Evolutionary conservation across 2,797 vertebrate species (phyloP).

Genomic region (Gephyroberyx darwinii): DNA sequence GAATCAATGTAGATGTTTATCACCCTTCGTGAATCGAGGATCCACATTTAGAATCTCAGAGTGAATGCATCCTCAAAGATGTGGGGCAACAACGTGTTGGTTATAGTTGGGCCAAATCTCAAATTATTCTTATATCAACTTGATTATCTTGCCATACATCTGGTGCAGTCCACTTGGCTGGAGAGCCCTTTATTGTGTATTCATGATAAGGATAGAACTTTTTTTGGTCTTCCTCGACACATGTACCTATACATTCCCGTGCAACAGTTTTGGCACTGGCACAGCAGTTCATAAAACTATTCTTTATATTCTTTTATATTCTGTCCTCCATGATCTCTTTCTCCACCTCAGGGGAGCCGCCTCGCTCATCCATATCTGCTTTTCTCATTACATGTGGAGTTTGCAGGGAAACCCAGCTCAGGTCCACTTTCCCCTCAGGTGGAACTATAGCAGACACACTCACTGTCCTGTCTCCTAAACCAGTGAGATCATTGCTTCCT

Average conservation of each 20-base stretch:
- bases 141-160: constrained; percentile 3
- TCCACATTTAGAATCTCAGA: constrained; percentile 30
- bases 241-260: constrained; percentile 13
- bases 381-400: constrained; percentile 66
- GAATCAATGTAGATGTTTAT: constrained; percentile 39
- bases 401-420: constrained; percentile 47
- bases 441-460: constrained; percentile 48
- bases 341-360: constrained; percentile 46
- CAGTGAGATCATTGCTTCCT: constrained; percentile 35
- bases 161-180: background rate
- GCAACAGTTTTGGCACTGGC: constrained; percentile 9
- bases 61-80: background rate
- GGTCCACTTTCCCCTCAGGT: constrained; percentile 41
- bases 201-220: background rate
- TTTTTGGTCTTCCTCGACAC: constrained; percentile 13
- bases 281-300: constrained; percentile 28
- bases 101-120: background rate
- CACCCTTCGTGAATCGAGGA: constrained; percentile 17
- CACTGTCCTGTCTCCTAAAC: constrained; percentile 35
- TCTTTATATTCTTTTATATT: constrained; percentile 32
- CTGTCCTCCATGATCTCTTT: constrained; percentile 46
- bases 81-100: background rate
- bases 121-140: background rate
- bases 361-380: constrained; percentile 62
- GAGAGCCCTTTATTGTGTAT: background rate